A percentile compares a stretch with the other conserved stretches of the same genome.
Conservation (phyloP, 2,113 vertebrate genomes). For the Tetrao urogallus region DNA sequence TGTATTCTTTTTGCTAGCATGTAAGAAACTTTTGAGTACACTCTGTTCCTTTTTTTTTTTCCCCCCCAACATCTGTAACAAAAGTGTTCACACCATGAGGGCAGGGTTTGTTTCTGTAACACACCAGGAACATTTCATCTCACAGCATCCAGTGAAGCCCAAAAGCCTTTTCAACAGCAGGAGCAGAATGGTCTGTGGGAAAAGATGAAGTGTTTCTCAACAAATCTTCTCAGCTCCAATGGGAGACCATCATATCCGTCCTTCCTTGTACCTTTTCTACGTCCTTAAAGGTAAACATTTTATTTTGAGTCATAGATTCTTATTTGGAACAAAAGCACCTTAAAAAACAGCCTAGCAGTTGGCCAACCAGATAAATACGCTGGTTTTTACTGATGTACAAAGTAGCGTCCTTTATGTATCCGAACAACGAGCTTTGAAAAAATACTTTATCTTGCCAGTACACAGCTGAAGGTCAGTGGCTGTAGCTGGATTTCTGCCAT, state of each 20-base stretch:
- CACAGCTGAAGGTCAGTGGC: slow-evolving; percentile 41
- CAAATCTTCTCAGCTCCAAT: background rate
- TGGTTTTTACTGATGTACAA: background rate
- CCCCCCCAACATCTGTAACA: background rate
- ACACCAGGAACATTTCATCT: background rate
- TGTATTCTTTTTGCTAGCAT: background rate
- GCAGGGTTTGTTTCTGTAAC: background rate
- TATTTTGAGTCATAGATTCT: background rate
- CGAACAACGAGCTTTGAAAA: slow-evolving; percentile 8
- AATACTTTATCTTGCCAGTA: slow-evolving; percentile 42
- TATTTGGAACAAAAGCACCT: background rate
- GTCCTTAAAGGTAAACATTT: background rate
- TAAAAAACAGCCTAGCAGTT: background rate
- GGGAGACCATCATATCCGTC: background rate
- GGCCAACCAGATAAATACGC: background rate
- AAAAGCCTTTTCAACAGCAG: background rate
- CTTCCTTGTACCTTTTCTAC: background rate
- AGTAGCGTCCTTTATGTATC: slow-evolving; percentile 23
- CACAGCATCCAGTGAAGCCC: background rate
- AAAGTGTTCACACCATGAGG: background rate
- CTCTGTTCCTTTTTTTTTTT: background rate
- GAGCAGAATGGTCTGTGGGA: background rate
- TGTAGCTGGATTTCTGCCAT: slow-evolving; percentile 47
- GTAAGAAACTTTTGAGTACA: background rate
- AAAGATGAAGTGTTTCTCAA: background rate